Conservation (phyloP, 2,113 vertebrate genomes). For the Camelus dromedarius region DNA sequence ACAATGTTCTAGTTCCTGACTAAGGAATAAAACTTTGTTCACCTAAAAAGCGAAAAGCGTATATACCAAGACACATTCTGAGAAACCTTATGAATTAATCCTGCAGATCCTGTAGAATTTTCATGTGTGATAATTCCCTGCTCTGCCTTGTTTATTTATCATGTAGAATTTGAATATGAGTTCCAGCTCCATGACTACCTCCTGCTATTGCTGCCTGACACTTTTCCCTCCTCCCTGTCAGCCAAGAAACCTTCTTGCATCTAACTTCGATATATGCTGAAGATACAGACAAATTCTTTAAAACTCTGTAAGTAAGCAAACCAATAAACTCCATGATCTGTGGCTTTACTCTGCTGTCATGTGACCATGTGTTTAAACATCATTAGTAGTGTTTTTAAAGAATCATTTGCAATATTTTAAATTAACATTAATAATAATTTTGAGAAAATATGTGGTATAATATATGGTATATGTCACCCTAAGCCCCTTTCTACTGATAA, state of each 20-base stretch:
- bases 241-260: background rate
- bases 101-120: background rate
- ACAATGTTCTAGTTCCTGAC: background rate
- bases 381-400: background rate
- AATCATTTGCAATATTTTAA: background rate
- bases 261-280: background rate
- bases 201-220: background rate
- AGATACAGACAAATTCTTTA: background rate
- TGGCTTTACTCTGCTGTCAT: background rate
- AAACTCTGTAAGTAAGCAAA: background rate
- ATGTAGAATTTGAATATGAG: conserved; percentile 3
- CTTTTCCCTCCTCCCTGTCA: background rate
- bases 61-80: background rate
- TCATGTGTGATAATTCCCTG: background rate
- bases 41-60: background rate
- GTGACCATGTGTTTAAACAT: background rate
- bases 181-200: background rate
- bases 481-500: background rate
- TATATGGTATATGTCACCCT: background rate
- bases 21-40: conserved; percentile 36
- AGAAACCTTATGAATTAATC: conserved; percentile 29
- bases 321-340: background rate
- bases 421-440: background rate
- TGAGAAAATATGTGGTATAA: background rate
- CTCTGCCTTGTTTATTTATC: background rate